phyloP scores from a whole-genome alignment of 2,797 vertebrate genomes.

The Chromis chromis region DNA sequence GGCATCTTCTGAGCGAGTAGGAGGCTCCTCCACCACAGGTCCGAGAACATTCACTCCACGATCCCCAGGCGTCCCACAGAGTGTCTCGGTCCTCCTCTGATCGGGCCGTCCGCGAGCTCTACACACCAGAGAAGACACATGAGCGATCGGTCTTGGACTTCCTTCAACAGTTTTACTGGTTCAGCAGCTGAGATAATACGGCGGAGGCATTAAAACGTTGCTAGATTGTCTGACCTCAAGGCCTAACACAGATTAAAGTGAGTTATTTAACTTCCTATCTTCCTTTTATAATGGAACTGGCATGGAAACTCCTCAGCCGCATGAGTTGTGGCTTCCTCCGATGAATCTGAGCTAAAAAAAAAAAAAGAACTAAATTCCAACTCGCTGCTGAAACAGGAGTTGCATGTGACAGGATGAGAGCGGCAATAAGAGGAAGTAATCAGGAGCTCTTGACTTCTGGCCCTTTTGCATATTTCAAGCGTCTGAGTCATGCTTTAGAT shows the following conservation, averaged over 20 bases:
- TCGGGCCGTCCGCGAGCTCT: constrained; percentile 94
- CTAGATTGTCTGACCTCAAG: neutral
- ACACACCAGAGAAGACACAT: constrained; percentile 14
- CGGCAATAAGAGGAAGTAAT: constrained; percentile 55
- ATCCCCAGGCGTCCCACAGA: constrained; percentile 96
- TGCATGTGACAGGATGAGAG: constrained; percentile 46
- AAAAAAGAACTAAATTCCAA: constrained; percentile 14
- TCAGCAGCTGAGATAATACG: neutral
- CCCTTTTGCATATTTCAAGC: constrained; percentile 59
- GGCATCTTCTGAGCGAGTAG: constrained; percentile 94
- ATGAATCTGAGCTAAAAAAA: neutral
- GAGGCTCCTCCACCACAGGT: constrained; percentile 96
- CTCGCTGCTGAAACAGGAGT: constrained; percentile 39
- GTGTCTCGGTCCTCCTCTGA: constrained; percentile 94
- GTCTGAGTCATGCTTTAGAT: constrained; percentile 62
- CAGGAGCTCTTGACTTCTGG: constrained; percentile 56
- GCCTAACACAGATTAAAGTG: neutral
- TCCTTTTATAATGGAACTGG: neutral
- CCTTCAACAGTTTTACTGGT: too few relatives aligned
- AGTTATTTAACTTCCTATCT: neutral
- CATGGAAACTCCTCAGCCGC: neutral
- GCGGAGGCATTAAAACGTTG: too few relatives aligned
- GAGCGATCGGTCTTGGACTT: neutral
- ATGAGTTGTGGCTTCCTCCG: neutral
- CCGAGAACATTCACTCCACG: constrained; percentile 96